phyloP scores from a whole-genome alignment of 2,113 vertebrate genomes.

The Seriola aureovittata region DNA sequence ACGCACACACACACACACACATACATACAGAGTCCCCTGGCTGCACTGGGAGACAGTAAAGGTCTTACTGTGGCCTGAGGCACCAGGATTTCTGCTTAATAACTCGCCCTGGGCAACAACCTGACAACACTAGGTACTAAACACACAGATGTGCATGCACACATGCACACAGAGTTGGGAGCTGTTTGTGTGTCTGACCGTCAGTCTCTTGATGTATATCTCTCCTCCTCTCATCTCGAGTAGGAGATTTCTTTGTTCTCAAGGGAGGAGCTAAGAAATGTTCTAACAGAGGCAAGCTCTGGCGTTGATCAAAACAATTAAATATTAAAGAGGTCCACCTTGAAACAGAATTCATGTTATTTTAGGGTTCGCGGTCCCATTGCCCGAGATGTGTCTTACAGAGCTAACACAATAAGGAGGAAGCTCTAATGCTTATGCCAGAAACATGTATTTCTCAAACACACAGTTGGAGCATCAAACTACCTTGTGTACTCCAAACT shows the following conservation, averaged over 20 bases:
- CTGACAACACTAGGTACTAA: slow-evolving; percentile 69
- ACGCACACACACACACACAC: slow-evolving; percentile 21
- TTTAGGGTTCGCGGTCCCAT: slow-evolving; percentile 9
- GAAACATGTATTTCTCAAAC: neutral
- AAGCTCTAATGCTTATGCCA: neutral
- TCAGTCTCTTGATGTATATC: slow-evolving; percentile 24
- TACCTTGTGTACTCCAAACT: neutral
- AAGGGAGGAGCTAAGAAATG: slow-evolving; percentile 28
- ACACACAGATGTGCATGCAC: slow-evolving; percentile 56
- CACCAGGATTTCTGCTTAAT: slow-evolving; percentile 77
- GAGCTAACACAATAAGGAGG: neutral
- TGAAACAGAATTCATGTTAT: slow-evolving; percentile 35
- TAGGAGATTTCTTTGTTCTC: slow-evolving; percentile 39
- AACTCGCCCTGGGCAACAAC: slow-evolving; percentile 74
- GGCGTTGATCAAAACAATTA: slow-evolving; percentile 38
- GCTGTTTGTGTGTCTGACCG: slow-evolving; percentile 46
- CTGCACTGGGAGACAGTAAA: slow-evolving; percentile 70
- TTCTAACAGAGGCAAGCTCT: slow-evolving; percentile 22
- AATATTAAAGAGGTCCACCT: slow-evolving; percentile 39
- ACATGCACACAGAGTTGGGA: slow-evolving; percentile 29
- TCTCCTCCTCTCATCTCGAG: slow-evolving; percentile 27
- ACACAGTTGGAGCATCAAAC: neutral
- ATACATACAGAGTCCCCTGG: slow-evolving; percentile 41
- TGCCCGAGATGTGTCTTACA: neutral
- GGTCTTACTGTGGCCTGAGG: slow-evolving; percentile 78